Base-by-base conservation (phyloP, 2,888 invertebrate species). In the Drosophila cracens region DNA sequence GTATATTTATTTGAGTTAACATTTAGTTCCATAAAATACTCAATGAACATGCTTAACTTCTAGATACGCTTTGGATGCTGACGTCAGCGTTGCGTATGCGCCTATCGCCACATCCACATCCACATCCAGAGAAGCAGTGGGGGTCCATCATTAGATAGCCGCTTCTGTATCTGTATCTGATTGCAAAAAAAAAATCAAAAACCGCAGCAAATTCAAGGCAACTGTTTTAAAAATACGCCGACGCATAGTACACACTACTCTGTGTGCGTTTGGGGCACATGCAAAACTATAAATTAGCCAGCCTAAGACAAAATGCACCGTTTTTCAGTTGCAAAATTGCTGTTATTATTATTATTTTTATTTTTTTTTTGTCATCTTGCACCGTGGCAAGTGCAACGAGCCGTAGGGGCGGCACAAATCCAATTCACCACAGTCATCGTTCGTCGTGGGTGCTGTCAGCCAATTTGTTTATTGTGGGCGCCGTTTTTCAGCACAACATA, bases 391-490 rank as follows among this genome's bases (percentile, higher is more conserved):
- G 56, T 82, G 87, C 86, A 88, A 69, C 81, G 68, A 85, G 81
- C 77, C 88, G 63, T 79, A 70, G 31, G 62, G 54, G 76, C 81
- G 76, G 63, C 67, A 59, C 74, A 49, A 81, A 85, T 87, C 46
- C 57, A 81, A 88, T 90, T 90, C 91, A 90, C 91, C 90, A 87
- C 80, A 85, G 69, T 67, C 76, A 46, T 38, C 46, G 64, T 48
- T 67, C 46, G 70, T 76, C 79, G 84, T 78, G 81, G 85, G 85
- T 73, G 81, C 76, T 76, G 77, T 73, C 89, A 86, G 76, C 57
- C 82, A 79, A 87, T 86, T 88, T 90, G 83, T 88, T 86, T 88
- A 79, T 87, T 83, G 82, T 76, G 80, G 83, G 81, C 82, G 81
- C 82, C 79, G 60, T 54, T 52, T 74, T 87, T 79, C 81, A 57